Conservation (phyloP, 1,140 invertebrate genomes). For the Gyrodactylus salaris region DNA sequence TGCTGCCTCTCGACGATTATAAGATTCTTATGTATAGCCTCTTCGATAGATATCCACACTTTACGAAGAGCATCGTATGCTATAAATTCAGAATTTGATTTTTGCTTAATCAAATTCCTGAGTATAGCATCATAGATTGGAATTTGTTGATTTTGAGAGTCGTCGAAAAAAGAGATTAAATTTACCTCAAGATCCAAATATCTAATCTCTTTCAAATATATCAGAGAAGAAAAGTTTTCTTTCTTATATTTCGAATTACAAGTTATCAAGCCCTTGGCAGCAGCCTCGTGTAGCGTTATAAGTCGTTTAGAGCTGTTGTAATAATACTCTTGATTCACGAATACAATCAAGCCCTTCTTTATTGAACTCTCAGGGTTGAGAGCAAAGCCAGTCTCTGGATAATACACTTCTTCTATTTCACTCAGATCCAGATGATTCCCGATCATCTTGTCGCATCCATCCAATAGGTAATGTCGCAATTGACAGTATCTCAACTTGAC, state of each 20-base stretch:
- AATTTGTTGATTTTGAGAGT: background rate
- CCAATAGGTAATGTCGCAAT: background rate
- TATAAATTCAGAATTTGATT: background rate
- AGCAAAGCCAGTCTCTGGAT: background rate
- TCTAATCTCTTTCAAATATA: background rate
- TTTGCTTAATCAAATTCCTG: background rate
- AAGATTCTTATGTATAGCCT: background rate
- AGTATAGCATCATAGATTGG: background rate
- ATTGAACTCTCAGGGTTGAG: background rate
- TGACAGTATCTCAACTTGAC: background rate
- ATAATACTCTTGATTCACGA: background rate
- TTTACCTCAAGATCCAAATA: background rate
- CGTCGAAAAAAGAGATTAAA: background rate
- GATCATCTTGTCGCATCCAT: background rate
- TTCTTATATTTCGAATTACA: background rate
- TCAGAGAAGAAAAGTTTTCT: background rate
- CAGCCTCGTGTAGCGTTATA: background rate
- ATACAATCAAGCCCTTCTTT: background rate
- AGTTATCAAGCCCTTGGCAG: background rate
- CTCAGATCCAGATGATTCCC: background rate
- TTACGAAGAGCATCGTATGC: background rate
- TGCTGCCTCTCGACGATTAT: background rate
- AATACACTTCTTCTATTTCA: background rate
- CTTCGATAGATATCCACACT: background rate
- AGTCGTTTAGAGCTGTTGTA: background rate